Percentiles rank a stretch among this genome's conserved stretches.
Evolutionary conservation across 2,113 vertebrate species (phyloP).

Genomic region (Periophthalmus modestus): DNA sequence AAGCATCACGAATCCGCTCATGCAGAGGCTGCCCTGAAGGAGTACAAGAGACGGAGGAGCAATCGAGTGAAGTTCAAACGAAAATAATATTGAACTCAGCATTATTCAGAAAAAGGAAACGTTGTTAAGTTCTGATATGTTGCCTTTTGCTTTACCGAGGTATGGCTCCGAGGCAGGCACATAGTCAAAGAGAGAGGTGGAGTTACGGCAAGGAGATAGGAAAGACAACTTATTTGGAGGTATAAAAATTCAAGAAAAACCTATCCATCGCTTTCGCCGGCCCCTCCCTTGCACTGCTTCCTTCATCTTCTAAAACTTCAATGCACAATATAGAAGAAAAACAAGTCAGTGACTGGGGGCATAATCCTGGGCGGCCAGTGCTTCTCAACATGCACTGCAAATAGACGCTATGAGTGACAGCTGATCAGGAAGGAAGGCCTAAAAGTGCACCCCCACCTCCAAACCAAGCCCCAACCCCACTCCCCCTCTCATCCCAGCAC

Average conservation of each 20-base stretch:
- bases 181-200: constrained; percentile 66
- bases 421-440: constrained; percentile 70
- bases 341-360: constrained; percentile 72
- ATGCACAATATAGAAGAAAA: constrained; percentile 68
- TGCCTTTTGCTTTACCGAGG: constrained; percentile 66
- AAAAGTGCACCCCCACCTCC: constrained; percentile 44
- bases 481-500: constrained; percentile 64
- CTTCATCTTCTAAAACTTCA: constrained; percentile 75
- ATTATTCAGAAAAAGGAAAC: constrained; percentile 77
- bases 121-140: constrained; percentile 76
- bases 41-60: constrained; percentile 61
- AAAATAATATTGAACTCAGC: constrained; percentile 83
- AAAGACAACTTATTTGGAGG: constrained; percentile 50
- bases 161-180: constrained; percentile 65
- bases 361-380: constrained; percentile 75
- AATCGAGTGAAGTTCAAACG: constrained; percentile 73
- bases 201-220: constrained; percentile 45
- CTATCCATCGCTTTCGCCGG: constrained; percentile 57
- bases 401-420: constrained; percentile 69
- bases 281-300: constrained; percentile 42
- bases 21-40: constrained; percentile 60
- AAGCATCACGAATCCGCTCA: constrained; percentile 52
- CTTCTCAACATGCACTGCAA: constrained; percentile 65
- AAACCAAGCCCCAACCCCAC: constrained; percentile 17
- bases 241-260: constrained; percentile 65